Evolutionary conservation across 1,140 invertebrate species (phyloP).

Genomic region (Goniozus legneri): DNA sequence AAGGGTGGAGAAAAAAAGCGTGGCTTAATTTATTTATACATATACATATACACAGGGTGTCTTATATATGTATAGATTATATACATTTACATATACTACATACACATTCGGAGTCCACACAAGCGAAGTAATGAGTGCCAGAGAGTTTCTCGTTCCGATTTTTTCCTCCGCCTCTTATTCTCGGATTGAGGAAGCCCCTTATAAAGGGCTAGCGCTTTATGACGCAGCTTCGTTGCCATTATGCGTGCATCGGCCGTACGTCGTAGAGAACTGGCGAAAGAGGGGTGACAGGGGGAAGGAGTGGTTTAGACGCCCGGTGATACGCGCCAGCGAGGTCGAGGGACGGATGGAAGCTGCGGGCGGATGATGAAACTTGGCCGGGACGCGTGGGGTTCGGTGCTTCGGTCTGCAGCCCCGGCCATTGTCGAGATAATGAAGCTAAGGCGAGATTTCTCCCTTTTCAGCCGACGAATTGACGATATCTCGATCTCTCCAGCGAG

Average conservation of each 20-base stretch:
- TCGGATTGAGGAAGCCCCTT: conserved; percentile 41
- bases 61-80: too few species aligned
- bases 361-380: neutral
- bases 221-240: conserved; percentile 36
- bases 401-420: conserved; percentile 24
- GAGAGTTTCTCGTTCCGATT: conserved; percentile 38
- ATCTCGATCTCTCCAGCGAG: conserved; percentile 14
- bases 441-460: conserved; percentile 42
- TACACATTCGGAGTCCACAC: too few species aligned
- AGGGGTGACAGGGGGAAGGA: neutral
- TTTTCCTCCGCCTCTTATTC: conserved; percentile 32
- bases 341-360: conserved; percentile 1
- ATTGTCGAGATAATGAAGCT: conserved; percentile 45
- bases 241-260: conserved; percentile 39
- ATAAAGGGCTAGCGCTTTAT: conserved; percentile 40
- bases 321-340: too few species aligned
- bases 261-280: neutral
- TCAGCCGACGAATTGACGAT: conserved; percentile 22
- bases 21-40: too few species aligned
- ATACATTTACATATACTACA: too few species aligned
- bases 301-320: too few species aligned
- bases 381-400: too few species aligned
- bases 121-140: too few species aligned
- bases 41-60: too few species aligned
- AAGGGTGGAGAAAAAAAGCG: neutral